Percentiles rank a stretch among this genome's conserved stretches.
phyloP scores from a whole-genome alignment of 1,140 invertebrate genomes.

The Camponotus vicinus region DNA sequence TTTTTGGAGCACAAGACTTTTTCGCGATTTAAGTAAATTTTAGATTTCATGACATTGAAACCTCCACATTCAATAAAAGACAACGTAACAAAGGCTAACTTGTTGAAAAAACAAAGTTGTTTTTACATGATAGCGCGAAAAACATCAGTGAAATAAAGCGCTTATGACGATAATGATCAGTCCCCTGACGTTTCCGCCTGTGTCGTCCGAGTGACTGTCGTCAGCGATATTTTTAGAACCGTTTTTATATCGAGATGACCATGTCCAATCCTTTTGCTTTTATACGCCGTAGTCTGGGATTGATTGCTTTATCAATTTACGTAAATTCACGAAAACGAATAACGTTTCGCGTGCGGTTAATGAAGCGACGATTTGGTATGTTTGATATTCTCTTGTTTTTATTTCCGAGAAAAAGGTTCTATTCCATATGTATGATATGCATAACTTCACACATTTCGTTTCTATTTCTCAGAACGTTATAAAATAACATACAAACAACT shows the following conservation, averaged over 20 bases:
- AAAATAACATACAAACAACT: background rate
- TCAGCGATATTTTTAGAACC: constrained; percentile 40
- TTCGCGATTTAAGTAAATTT: background rate
- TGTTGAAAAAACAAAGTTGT: constrained; percentile 32
- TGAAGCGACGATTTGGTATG: background rate
- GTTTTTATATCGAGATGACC: constrained; percentile 44
- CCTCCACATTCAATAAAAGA: background rate
- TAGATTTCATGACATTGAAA: background rate
- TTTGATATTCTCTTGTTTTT: background rate
- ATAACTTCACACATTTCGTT: background rate
- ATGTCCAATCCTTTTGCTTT: constrained; percentile 11
- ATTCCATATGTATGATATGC: background rate
- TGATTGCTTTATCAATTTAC: constrained; percentile 47
- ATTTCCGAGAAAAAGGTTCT: background rate
- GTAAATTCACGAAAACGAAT: constrained; percentile 32
- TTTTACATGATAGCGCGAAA: constrained; percentile 47
- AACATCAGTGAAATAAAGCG: constrained; percentile 41
- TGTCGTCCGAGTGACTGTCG: background rate
- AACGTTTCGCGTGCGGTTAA: background rate
- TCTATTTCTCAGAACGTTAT: background rate
- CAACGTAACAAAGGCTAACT: constrained; percentile 17
- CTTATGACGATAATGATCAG: constrained; percentile 53
- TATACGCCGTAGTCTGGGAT: background rate
- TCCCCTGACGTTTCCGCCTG: constrained; percentile 23
- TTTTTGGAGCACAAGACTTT: background rate